Percentiles rank a stretch among this genome's conserved stretches.
phyloP scores from a whole-genome alignment of 2,113 vertebrate genomes.

The Phylloscopus trochiloides region DNA sequence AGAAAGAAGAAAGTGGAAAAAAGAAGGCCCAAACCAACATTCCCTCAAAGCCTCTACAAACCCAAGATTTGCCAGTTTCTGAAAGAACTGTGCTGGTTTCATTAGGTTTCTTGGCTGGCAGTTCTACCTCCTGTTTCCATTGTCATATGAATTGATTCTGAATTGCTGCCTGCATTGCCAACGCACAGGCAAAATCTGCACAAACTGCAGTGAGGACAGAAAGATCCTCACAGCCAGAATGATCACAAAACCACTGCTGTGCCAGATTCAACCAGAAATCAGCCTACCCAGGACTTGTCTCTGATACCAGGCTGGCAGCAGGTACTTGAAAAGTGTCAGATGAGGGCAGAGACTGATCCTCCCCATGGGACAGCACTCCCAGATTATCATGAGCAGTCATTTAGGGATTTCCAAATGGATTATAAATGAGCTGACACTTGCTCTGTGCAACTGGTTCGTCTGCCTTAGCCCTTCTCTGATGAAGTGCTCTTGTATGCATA shows the following conservation, averaged over 20 bases:
- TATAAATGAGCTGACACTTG: constrained; percentile 47
- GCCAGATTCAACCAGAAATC: background rate
- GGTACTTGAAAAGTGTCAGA: background rate
- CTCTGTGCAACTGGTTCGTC: constrained; percentile 25
- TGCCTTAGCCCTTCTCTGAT: constrained; percentile 19
- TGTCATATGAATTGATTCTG: background rate
- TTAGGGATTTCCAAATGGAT: constrained; percentile 41
- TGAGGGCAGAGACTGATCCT: background rate
- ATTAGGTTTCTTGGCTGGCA: background rate
- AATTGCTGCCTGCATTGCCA: background rate
- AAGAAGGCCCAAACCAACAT: background rate
- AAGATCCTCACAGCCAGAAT: background rate
- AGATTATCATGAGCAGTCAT: background rate
- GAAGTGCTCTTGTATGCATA: constrained; percentile 12
- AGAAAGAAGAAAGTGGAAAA: background rate
- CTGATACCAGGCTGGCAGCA: background rate
- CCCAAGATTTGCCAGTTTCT: background rate
- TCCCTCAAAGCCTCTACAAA: background rate
- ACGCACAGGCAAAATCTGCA: background rate
- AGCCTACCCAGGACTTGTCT: background rate
- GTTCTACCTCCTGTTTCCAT: background rate
- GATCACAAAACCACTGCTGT: background rate
- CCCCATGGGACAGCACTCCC: background rate
- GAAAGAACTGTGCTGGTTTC: background rate
- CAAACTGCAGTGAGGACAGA: background rate